Base-by-base conservation (phyloP, 2,113 vertebrate species). In the Antennarius striatus region DNA sequence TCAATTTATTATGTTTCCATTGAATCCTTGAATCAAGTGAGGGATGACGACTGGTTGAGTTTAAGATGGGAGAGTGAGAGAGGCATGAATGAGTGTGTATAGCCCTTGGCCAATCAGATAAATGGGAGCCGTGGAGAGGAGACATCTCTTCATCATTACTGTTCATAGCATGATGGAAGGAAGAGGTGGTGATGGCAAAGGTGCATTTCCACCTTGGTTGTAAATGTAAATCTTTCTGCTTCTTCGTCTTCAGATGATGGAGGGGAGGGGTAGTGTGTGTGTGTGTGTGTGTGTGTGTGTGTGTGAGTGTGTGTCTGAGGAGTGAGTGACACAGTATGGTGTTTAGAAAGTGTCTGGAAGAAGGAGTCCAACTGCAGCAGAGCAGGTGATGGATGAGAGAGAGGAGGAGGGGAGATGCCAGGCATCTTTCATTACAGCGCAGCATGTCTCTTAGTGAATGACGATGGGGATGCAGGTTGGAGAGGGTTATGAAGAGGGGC, bases 101-200 rank as follows among this genome's bases (percentile, higher is more conserved):
- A 78, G 87, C 79, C 77, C 86, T 56, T 66, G 73, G 82, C 63
- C 53, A 57, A 85, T 52, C 79, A 88, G 81, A 90, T 88, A 89
- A 92, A 92, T 91, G 87, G 82, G 80, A 84, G 84, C 88, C 83
- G 77, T 71, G 83, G 71, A 78, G 86, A 90, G 82, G 84, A 90
- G 81, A 90, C 88, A 85, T 90, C 88, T 88, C 88, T 86, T 86
- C 91, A 90, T 91, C 91, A 92, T 92, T 92, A 92, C 85, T 84
- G 87, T 82, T 88, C 86, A 85, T 80, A 89, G 88, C 79, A 72
- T 91, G 91, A 89, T 86, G 80, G 74, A 78, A 51, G 73, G 73
- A 52, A 74, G 73, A 52, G 57, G 70, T 28, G 77, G 79, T 70
- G 77, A 70, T 4, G 57, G 80, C 10, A 55, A 79, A 62, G 67